Evolutionary conservation across 2,113 vertebrate species (phyloP), one percentile per base, ranked within the genome.

Genomic region (Nymphicus hollandicus): DNA sequence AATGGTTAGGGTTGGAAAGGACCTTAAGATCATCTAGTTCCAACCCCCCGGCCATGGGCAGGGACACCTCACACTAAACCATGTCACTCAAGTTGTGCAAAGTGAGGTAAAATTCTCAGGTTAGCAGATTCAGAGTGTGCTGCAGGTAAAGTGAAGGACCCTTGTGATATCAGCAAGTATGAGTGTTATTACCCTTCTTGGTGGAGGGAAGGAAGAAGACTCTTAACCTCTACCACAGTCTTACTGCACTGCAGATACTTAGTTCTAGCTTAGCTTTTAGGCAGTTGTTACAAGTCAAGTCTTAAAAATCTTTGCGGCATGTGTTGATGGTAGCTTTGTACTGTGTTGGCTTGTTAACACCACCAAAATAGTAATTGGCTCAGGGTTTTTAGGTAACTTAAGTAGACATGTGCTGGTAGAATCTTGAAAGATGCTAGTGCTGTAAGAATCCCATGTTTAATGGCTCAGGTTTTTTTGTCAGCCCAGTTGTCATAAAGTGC

Each of bases 341-440:
- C 18, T 70, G 18, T 1, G 1, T 14, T 71, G 44, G 4, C 44
- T 76, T 60, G 16, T 64, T 72, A 66, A 55, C 5, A 24, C 28
- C 17, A 8, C 11, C 18, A n/a, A 49, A 88, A 24, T 17, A 56
- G 35, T 44, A 7, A 56, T 6, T 3, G 7, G 28, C 52, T 7
- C 0, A 3, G 10, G 17, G 0, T 1, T 61, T 82, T 52, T 49
- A 27, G n/a, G 14, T 88, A 27, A n/a, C 15, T 76, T 11, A 70
- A 44, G 35, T 43, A 20, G 22, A 63, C 55, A 10, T 23, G 8
- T 35, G 11, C 11, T 24, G 17, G 11, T 88, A 11, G 63, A 78
- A 33, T 83, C 27, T 66, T 14, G 23, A 31, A 78, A 66, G 6
- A 15, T 79, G n/a, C 3, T 37, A 16, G 11, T 55, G 3, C 27